Base-by-base conservation (phyloP, 2,888 invertebrate genomes). In the Protonemura montana region DNA sequence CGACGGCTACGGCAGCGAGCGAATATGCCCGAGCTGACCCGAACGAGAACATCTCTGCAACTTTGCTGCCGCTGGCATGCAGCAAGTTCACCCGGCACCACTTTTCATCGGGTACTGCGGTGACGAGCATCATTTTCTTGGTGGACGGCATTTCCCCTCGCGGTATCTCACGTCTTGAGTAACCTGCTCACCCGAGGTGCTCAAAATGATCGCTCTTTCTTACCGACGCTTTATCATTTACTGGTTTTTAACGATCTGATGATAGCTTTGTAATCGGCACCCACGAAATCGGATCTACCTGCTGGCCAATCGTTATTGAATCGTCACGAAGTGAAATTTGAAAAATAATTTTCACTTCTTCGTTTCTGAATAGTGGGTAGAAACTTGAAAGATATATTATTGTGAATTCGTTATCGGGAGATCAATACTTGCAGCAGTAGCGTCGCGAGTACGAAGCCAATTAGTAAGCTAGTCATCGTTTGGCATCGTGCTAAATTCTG, bases 21-120 rank as follows among this genome's bases (percentile, higher is more conserved):
- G 87, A 86, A 81, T 80, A 83, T 84, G 82, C 83, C 87, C 87
- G 87, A 87, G 85, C 80, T 83, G 78, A 86, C 29, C 86, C 87
- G 87, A 87, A 87, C 83, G 82, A 59, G 87, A 87, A 86, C 80
- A 87, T 77, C 77, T 86, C 30, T 27, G 35, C 85, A 10, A 2
- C 77, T 7, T 28, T 76, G 30, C 27, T 35, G 59, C 81, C n/a
- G 27, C 28, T 7, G 25, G 78, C 27, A 5, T 13, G 78, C 78
- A 2, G 26, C 78, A 28, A 5, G 78, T 26, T 10, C 26, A 78
- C 27, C 13, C 78, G 25, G 84, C 82, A 78, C 77, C 86, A 83
- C 78, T 86, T 83, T 84, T 59, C 81, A 78, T 86, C 86, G 26
- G 76, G 77, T 86, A 83, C 86, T 29, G 84, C 41, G 82, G 84